Base-by-base conservation (phyloP, 2,888 invertebrate species). In the Megastigmus dorsalis region DNA sequence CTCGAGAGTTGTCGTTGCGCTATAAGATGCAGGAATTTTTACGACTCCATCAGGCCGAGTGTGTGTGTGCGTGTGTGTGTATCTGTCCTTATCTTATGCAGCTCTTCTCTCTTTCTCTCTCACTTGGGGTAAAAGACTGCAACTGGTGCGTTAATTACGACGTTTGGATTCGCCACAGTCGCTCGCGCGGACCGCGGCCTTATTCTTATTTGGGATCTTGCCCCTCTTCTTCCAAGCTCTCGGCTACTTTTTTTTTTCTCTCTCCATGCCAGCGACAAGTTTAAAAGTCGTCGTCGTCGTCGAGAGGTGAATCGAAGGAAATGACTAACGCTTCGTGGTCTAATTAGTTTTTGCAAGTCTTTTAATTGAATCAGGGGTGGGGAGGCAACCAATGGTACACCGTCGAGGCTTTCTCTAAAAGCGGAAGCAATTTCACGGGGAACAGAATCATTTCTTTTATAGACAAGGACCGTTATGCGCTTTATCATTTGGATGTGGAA, bases 71-170 rank as follows among this genome's bases (percentile, higher is more conserved):
- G n/a, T n/a, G n/a, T n/a, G n/a, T n/a, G n/a, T n/a, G n/a, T n/a
- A n/a, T 52, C 59, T 59, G 48, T 48, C 68, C 68, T 69, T 69
- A 69, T 60, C 59, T 52, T 18, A 28, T 18, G 3, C 1, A 9
- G 13, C 45, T 26, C 7, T 7, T 33, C 33, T 33, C 7, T 33
- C 48, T 10, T 20, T 18, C 10, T 10, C 54, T 28, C 43, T 45
- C 62, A 33, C 33, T 48, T n/a, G 33, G 62, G 36, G 23, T 36
- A 48, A 38, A 28, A 45, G 45, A n/a, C n/a, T n/a, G 45, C 36
- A 62, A 48, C 62, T 48, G 62, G 62, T 55, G 67, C 55, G 67
- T 67, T n/a, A n/a, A n/a, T n/a, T n/a, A n/a, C n/a, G n/a, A n/a
- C n/a, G n/a, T n/a, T n/a, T n/a, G n/a, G n/a, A n/a, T n/a, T n/a